These are phyloP conservation scores for Lampris megalopsis DNA, from an alignment of 2,113 vertebrate genomes.

Conservation along the genomic window DNA sequence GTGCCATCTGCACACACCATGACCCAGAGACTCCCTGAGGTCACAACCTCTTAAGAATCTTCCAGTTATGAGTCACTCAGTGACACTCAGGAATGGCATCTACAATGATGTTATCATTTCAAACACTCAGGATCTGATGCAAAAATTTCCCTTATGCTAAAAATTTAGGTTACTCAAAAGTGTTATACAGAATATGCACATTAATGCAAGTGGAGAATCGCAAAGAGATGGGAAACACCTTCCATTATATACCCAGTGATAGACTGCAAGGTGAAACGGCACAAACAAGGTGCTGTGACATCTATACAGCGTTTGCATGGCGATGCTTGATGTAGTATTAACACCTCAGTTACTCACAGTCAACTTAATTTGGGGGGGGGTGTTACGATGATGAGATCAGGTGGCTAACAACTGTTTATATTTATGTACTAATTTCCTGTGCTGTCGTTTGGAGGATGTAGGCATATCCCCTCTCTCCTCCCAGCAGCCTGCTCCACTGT, in stretches of 20 bases:
- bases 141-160: background rate
- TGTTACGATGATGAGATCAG: slow-evolving; percentile 52
- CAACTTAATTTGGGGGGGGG: slow-evolving; percentile 9
- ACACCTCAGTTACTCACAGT: slow-evolving; percentile 29
- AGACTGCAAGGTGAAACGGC: background rate
- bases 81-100: background rate
- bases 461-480: slow-evolving; percentile 6
- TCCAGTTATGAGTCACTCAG: slow-evolving; percentile 14
- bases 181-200: background rate
- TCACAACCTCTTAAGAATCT: background rate
- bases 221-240: background rate
- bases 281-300: slow-evolving; percentile 8
- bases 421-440: slow-evolving; percentile 43
- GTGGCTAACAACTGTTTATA: slow-evolving; percentile 23
- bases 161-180: slow-evolving; percentile 24
- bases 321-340: background rate
- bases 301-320: slow-evolving; percentile 4
- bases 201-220: background rate
- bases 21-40: background rate
- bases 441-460: slow-evolving; percentile 16
- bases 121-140: slow-evolving; percentile 1
- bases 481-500: background rate
- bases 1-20: background rate
- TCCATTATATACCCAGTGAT: background rate
- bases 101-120: background rate